phyloP scores from a whole-genome alignment of 2,797 vertebrate species.

The Anomalospiza imberbis region DNA sequence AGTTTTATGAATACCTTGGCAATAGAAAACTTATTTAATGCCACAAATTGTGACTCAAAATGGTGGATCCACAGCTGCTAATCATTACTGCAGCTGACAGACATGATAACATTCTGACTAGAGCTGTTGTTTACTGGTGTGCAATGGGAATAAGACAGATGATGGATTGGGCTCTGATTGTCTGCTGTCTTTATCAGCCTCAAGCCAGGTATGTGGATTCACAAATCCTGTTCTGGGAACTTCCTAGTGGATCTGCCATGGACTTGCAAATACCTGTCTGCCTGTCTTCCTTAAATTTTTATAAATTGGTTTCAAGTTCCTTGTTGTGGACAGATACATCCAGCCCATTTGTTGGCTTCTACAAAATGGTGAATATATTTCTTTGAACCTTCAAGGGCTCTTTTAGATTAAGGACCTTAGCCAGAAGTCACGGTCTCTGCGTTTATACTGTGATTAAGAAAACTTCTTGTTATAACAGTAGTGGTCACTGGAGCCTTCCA shows the following conservation, averaged over 20 bases:
- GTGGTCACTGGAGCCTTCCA: neutral
- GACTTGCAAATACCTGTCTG: neutral
- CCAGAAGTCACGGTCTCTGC: neutral
- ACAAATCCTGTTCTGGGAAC: neutral
- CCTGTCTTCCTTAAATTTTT: neutral
- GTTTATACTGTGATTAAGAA: neutral
- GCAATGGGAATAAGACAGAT: neutral
- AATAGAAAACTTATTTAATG: neutral
- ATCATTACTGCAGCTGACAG: neutral
- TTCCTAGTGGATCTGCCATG: neutral
- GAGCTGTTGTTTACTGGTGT: neutral
- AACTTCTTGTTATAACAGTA: neutral
- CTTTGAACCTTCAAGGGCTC: neutral
- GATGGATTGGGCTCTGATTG: neutral
- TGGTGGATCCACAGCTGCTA: neutral
- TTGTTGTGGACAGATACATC: neutral
- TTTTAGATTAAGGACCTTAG: neutral
- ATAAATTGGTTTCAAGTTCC: neutral
- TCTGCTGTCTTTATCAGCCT: constrained; percentile 21
- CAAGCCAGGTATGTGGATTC: neutral
- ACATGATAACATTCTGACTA: neutral
- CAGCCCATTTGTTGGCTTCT: neutral
- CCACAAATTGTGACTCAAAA: neutral
- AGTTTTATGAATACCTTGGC: neutral
- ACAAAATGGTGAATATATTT: neutral